These are phyloP conservation scores for Bombycilla garrulus DNA, from an alignment of 2,113 vertebrate genomes.

Conservation along the genomic window DNA sequence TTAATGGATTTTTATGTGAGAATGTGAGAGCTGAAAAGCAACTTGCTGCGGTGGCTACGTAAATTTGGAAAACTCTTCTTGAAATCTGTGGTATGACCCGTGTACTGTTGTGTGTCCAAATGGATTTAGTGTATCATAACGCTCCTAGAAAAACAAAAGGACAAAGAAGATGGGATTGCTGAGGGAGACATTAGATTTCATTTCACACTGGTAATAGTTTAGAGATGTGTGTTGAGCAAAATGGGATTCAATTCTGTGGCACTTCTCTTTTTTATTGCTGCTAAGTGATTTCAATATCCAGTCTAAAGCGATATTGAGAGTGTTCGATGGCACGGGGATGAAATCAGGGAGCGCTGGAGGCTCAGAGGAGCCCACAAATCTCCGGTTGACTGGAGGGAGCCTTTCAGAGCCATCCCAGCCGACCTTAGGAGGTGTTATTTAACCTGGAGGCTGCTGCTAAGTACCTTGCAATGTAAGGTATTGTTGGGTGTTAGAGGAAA, in stretches of 20 bases:
- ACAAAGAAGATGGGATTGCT: conserved; percentile 44
- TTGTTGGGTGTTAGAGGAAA: neutral
- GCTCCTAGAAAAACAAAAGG: conserved; percentile 9
- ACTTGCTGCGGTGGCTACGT: neutral
- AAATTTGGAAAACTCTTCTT: conserved; percentile 6
- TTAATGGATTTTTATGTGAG: neutral
- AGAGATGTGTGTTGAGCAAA: conserved; percentile 35
- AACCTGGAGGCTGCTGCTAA: conserved; percentile 41
- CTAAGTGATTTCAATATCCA: conserved; percentile 58
- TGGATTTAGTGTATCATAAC: conserved; percentile 43
- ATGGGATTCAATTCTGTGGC: conserved; percentile 40
- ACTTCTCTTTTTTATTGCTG: conserved; percentile 45
- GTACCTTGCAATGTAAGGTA: neutral
- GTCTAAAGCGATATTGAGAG: conserved; percentile 47
- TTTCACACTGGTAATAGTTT: conserved; percentile 59
- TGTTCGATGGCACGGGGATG: neutral
- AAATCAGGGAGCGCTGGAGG: neutral
- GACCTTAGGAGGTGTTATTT: conserved; percentile 10
- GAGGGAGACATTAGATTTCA: conserved; percentile 54
- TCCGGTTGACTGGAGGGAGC: neutral
- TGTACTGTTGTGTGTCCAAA: neutral
- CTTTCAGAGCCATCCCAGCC: neutral
- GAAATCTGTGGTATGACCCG: neutral
- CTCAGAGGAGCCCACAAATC: conserved; percentile 37
- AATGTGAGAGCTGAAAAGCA: neutral